Evolutionary conservation across 2,888 invertebrate genomes (phyloP).

Genomic region (Eupithecia exiguata): DNA sequence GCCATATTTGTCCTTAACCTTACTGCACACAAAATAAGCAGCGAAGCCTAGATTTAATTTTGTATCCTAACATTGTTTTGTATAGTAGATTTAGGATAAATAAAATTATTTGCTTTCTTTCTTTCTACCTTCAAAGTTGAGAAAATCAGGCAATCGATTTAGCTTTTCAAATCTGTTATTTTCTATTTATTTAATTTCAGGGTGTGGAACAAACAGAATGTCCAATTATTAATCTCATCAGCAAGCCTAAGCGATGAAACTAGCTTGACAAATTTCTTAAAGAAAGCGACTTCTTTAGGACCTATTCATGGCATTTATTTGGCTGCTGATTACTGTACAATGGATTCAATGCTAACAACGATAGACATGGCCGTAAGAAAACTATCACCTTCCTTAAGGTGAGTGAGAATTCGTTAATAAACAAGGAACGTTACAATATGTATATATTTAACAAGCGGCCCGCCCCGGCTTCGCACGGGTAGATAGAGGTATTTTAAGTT

Average conservation of each 20-base stretch:
- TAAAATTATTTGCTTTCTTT: too few relatives aligned
- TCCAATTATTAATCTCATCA: slow-evolving; percentile 35
- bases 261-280: slow-evolving; percentile 19
- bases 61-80: too few relatives aligned
- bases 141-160: too few relatives aligned
- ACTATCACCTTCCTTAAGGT: slow-evolving; percentile 30
- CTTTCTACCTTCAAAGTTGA: neutral
- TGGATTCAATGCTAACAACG: slow-evolving; percentile 4
- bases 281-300: slow-evolving; percentile 16
- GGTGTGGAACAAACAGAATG: slow-evolving; percentile 40
- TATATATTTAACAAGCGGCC: too few relatives aligned
- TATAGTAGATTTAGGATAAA: too few relatives aligned
- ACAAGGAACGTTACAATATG: neutral
- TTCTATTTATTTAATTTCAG: slow-evolving; percentile 35
- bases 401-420: slow-evolving; percentile 4
- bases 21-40: too few relatives aligned
- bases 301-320: slow-evolving; percentile 34
- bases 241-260: slow-evolving; percentile 28
- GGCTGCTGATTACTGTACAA: slow-evolving; percentile 16
- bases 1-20: too few relatives aligned
- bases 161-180: too few relatives aligned
- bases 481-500: too few relatives aligned
- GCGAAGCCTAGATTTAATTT: too few relatives aligned
- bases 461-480: too few relatives aligned
- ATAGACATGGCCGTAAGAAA: slow-evolving; percentile 25